These are phyloP conservation scores for Falco naumanni DNA, from an alignment of 2,797 vertebrate species.

Conservation along the genomic window DNA sequence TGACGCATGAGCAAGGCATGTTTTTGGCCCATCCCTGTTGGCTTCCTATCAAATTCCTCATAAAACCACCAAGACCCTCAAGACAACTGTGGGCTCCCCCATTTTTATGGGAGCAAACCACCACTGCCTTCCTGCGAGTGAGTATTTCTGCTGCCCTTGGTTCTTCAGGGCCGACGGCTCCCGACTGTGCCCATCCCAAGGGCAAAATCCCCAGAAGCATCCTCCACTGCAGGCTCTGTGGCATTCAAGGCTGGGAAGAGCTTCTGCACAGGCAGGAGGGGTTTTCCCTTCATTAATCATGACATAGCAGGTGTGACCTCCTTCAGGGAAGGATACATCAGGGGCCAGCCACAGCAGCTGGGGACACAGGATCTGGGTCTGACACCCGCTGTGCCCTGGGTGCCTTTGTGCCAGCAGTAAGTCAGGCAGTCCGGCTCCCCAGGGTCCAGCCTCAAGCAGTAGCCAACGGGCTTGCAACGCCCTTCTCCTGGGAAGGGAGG, in stretches of 20 bases:
- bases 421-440: not conserved
- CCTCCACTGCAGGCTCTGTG: not conserved
- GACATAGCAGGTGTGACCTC: not conserved
- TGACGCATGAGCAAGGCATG: not conserved
- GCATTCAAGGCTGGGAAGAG: not conserved
- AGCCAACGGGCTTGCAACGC: not conserved
- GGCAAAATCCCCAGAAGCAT: not conserved
- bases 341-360: not conserved
- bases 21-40: not conserved
- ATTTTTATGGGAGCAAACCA: fast-evolving
- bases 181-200: not conserved
- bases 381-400: not conserved
- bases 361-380: not conserved
- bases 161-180: not conserved
- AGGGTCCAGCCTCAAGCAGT: not conserved
- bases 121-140: not conserved
- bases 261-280: not conserved
- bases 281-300: not conserved
- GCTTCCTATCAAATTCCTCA: not conserved
- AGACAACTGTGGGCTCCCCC: not conserved
- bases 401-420: not conserved
- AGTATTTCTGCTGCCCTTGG: not conserved
- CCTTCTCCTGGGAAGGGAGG: not conserved
- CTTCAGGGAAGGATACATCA: not conserved
- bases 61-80: not conserved